Evolutionary conservation across 2,113 vertebrate species (phyloP).

Genomic region (Marcusenius ussheri): DNA sequence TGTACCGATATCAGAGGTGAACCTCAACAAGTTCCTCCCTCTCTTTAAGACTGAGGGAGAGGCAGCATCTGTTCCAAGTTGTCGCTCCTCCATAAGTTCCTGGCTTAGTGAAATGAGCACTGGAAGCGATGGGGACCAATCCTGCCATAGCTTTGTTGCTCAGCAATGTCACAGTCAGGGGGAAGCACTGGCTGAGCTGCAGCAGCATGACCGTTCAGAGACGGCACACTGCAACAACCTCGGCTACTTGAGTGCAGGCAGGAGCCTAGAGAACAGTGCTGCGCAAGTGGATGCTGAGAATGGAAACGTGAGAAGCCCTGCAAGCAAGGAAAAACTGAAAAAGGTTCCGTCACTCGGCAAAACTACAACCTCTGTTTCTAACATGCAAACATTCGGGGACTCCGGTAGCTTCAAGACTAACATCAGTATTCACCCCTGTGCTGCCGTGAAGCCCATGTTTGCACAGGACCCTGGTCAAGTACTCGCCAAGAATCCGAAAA

Average conservation of each 20-base stretch:
- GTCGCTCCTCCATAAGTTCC: slow-evolving; percentile 83
- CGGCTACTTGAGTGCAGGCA: slow-evolving; percentile 37
- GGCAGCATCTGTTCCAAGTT: slow-evolving; percentile 57
- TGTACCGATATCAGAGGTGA: slow-evolving; percentile 80
- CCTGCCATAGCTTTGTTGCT: slow-evolving; percentile 76
- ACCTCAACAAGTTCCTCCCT: slow-evolving; percentile 76
- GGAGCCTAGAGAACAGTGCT: slow-evolving; percentile 55
- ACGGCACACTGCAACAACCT: slow-evolving; percentile 40
- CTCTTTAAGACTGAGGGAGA: slow-evolving; percentile 64
- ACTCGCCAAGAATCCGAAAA: slow-evolving; percentile 35
- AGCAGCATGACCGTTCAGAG: slow-evolving; percentile 50
- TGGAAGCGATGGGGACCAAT: slow-evolving; percentile 81
- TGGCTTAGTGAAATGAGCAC: slow-evolving; percentile 88
- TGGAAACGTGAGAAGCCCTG: slow-evolving; percentile 49
- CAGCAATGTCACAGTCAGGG: slow-evolving; percentile 80
- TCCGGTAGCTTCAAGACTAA: slow-evolving; percentile 73
- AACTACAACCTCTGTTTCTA: slow-evolving; percentile 71
- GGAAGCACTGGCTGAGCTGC: slow-evolving; percentile 79
- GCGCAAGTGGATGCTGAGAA: slow-evolving; percentile 56
- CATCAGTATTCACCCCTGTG: slow-evolving; percentile 72
- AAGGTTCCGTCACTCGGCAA: slow-evolving; percentile 74
- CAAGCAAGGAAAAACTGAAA: slow-evolving; percentile 60
- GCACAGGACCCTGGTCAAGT: slow-evolving; percentile 52
- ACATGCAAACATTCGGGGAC: slow-evolving; percentile 52
- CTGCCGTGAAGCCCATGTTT: slow-evolving; percentile 67